These are phyloP conservation scores for Okamejei kenojei DNA, from an alignment of 2,797 vertebrate species.

Conservation along the genomic window DNA sequence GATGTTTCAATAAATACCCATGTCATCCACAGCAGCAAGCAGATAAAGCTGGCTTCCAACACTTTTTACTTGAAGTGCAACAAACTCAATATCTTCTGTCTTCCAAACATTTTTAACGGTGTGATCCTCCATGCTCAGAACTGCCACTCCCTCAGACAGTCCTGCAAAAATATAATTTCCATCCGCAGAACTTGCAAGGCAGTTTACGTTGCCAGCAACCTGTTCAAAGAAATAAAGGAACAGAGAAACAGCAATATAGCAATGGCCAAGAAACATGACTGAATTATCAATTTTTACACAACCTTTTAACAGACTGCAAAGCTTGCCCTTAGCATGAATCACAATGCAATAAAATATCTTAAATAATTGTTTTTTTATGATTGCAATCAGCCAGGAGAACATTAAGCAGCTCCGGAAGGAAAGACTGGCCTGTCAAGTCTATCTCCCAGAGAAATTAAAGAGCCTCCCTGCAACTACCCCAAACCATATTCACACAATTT, in stretches of 20 bases:
- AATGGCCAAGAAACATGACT: conserved; percentile 38
- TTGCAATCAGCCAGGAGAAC: background rate
- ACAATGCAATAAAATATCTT: background rate
- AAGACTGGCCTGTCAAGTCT: background rate
- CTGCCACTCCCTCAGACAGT: conserved; percentile 60
- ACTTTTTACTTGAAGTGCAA: conserved; percentile 55
- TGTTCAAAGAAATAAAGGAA: conserved; percentile 44
- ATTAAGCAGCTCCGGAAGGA: background rate
- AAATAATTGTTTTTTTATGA: background rate
- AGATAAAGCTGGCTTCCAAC: conserved; percentile 54
- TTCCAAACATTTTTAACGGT: conserved; percentile 57
- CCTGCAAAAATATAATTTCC: conserved; percentile 66
- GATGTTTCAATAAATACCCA: conserved; percentile 56
- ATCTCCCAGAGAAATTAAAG: background rate
- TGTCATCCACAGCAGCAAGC: conserved; percentile 72
- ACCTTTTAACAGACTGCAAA: conserved; percentile 42
- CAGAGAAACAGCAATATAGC: conserved; percentile 40
- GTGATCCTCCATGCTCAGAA: conserved; percentile 53
- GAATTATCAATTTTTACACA: conserved; percentile 41
- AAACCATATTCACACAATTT: background rate
- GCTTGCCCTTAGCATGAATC: conserved; percentile 46
- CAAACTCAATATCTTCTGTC: conserved; percentile 59
- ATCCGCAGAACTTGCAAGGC: conserved; percentile 60
- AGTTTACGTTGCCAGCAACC: conserved; percentile 63
- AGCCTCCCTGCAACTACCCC: background rate